Conservation (phyloP, 2,113 vertebrate genomes). For the Polypterus senegalus region DNA sequence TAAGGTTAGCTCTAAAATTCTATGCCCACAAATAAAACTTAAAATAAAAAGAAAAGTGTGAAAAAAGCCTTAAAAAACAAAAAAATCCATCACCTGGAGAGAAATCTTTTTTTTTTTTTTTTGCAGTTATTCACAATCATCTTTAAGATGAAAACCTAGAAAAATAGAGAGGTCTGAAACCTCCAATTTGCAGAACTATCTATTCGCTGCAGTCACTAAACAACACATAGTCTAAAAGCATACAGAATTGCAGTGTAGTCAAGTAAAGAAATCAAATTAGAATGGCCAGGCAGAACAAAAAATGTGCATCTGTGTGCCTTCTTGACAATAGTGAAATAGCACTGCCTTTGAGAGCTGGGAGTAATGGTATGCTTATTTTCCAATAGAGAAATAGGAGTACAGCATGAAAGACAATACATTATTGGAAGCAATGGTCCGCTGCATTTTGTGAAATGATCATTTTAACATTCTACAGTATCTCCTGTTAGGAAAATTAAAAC, state of each 20-base stretch:
- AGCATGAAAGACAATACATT: background rate
- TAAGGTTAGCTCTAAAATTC: too few species aligned
- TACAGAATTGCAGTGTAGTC: constrained; percentile 39
- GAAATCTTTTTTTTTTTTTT: too few species aligned
- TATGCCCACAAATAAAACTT: too few species aligned
- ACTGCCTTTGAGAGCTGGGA: too few species aligned
- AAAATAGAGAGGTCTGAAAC: constrained; percentile 47
- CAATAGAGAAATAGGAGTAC: background rate
- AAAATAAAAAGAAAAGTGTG: too few species aligned
- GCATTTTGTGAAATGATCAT: constrained; percentile 2
- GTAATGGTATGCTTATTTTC: too few species aligned
- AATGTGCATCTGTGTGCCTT: too few species aligned
- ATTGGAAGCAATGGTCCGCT: background rate
- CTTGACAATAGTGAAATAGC: too few species aligned
- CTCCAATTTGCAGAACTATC: constrained; percentile 60
- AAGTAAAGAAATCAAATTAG: constrained; percentile 56
- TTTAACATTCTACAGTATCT: constrained; percentile 3
- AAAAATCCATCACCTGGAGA: too few species aligned
- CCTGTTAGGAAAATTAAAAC: background rate
- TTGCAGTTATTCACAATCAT: constrained; percentile 13
- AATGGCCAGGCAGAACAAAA: constrained; percentile 29
- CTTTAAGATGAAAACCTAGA: constrained; percentile 38
- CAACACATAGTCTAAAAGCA: constrained; percentile 40
- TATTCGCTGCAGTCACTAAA: constrained; percentile 44
- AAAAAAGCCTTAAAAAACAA: too few species aligned